A percentile compares a stretch with the other conserved stretches of the same genome.
phyloP scores from a whole-genome alignment of 2,888 invertebrate species.

The Adineta ricciae region DNA sequence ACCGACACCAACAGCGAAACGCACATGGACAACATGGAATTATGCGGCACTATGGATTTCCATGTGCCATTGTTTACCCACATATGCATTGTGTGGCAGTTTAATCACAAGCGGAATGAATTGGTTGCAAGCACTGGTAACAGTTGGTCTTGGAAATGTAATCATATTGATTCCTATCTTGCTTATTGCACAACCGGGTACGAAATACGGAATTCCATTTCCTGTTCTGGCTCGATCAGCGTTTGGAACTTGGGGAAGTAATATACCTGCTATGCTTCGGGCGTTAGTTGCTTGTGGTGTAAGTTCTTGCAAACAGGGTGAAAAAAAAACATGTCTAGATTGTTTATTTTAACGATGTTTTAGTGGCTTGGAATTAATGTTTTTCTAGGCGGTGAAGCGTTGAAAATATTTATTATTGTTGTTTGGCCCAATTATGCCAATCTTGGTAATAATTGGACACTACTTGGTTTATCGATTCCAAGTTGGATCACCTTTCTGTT shows the following conservation, averaged over 20 bases:
- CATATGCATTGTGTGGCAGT: background rate
- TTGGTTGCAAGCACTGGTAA: background rate
- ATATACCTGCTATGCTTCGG: background rate
- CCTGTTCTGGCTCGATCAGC: background rate
- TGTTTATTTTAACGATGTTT: background rate
- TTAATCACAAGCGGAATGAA: background rate
- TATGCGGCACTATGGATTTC: background rate
- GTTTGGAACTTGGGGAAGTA: background rate
- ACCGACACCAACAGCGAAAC: background rate
- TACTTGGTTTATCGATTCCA: background rate
- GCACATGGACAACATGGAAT: background rate
- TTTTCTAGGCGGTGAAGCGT: background rate
- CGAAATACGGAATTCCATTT: background rate
- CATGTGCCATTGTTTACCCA: background rate
- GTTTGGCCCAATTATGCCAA: background rate
- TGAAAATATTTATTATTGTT: background rate
- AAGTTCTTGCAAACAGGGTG: background rate
- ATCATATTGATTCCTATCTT: background rate
- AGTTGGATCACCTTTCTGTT: background rate
- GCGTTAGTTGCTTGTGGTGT: background rate
- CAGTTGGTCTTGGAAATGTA: background rate
- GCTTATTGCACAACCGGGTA: background rate
- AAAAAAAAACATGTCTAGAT: background rate
- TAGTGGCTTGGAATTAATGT: background rate
- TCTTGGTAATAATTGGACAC: background rate